Conservation (phyloP, 2,888 invertebrate genomes). For the Melangyna quadrimaculata region DNA sequence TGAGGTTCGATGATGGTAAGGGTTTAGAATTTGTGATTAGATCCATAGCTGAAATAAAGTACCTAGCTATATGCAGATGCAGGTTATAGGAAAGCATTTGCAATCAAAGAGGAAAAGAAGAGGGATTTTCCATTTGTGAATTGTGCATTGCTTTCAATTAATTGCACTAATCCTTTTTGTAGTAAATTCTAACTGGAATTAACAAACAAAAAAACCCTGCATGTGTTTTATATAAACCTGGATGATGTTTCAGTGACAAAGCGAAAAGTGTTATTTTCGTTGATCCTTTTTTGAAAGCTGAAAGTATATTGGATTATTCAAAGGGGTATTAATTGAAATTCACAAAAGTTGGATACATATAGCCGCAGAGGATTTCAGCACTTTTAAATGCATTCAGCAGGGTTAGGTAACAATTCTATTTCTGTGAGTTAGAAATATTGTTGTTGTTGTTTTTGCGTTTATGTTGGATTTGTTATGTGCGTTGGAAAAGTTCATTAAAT, state of each 20-base stretch:
- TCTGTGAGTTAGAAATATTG: not conserved
- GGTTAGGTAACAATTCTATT: not conserved
- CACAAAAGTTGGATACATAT: not conserved
- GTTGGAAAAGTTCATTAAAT: not conserved
- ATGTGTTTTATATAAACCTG: not conserved
- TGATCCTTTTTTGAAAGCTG: not conserved
- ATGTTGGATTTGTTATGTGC: not conserved
- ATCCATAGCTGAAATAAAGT: not conserved
- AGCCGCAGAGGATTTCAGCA: not conserved
- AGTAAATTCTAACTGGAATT: not conserved
- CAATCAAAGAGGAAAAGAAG: conserved; percentile 30
- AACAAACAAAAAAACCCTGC: not conserved
- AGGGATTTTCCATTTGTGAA: conserved; percentile 1
- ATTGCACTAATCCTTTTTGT: conserved; percentile 48
- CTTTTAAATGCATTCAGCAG: not conserved
- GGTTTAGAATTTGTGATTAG: conserved; percentile 8
- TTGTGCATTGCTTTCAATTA: conserved; percentile 45
- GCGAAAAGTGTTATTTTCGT: not conserved
- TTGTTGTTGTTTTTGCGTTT: not conserved
- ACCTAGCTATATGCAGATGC: no score
- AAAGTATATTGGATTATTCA: not conserved
- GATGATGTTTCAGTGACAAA: not conserved
- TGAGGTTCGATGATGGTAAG: not conserved
- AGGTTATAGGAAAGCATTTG: not conserved
- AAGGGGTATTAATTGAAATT: not conserved